A percentile compares a stretch with the other conserved stretches of the same genome.
phyloP scores from a whole-genome alignment of 2,797 vertebrate species.

The Gymnothorax javanicus region DNA sequence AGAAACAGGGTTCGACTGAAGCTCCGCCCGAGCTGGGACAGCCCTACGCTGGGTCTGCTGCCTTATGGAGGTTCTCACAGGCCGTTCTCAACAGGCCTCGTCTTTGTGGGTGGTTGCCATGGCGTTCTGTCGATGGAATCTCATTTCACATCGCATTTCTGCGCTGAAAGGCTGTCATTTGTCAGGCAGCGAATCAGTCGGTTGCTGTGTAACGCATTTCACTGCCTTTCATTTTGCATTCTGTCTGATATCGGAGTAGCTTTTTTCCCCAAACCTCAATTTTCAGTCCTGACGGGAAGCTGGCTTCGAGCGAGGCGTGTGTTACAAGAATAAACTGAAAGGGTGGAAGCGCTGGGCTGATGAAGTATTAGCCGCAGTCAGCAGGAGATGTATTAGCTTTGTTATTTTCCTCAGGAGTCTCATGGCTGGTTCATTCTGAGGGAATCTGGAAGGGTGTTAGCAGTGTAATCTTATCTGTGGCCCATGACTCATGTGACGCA shows the following conservation, averaged over 20 bases:
- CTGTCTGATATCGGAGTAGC: background rate
- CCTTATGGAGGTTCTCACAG: conserved; percentile 21
- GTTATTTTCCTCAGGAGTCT: background rate
- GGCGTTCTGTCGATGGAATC: background rate
- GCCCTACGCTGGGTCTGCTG: background rate
- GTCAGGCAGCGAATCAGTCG: background rate
- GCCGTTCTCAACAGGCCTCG: conserved; percentile 7
- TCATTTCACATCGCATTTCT: conserved; percentile 5
- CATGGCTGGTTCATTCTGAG: background rate
- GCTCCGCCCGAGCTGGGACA: conserved; percentile 2
- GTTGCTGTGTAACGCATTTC: background rate
- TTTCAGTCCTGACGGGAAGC: background rate
- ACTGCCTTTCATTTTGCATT: background rate
- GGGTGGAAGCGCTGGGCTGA: background rate
- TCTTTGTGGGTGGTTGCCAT: conserved; percentile 19
- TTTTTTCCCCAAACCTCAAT: background rate
- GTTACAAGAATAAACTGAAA: background rate
- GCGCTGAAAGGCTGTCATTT: background rate
- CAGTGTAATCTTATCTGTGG: conserved; percentile 37
- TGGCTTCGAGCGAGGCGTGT: conserved; percentile 12
- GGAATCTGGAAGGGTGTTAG: background rate
- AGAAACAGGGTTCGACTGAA: conserved; percentile 44
- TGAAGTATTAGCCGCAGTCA: background rate
- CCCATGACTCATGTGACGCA: conserved; percentile 3
- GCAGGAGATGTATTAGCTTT: background rate